These are phyloP conservation scores for Myotis brandtii DNA, from an alignment of 2,113 vertebrate species.

Conservation along the genomic window DNA sequence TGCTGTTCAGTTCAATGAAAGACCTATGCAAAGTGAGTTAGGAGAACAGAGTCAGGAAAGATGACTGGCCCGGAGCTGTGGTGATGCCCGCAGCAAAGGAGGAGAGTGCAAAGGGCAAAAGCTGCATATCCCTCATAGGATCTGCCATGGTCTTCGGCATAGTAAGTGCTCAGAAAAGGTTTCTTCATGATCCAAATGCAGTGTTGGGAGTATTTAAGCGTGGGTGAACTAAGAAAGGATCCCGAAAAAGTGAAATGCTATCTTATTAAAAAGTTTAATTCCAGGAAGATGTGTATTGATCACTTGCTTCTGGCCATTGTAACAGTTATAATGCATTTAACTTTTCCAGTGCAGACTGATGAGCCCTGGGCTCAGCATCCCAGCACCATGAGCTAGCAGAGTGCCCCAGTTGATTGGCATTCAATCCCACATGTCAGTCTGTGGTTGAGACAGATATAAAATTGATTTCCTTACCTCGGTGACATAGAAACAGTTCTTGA, in stretches of 20 bases:
- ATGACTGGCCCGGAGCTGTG: rapidly evolving
- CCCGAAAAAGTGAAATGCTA: background rate
- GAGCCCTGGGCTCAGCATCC: background rate
- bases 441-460: constrained; percentile 29
- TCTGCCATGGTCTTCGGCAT: background rate
- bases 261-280: background rate
- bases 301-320: background rate
- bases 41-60: background rate
- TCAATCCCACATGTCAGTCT: background rate
- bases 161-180: background rate
- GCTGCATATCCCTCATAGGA: too few relatives aligned
- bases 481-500: background rate
- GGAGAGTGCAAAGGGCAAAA: background rate
- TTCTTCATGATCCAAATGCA: background rate
- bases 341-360: background rate
- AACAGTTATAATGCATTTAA: background rate
- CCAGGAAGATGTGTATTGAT: background rate
- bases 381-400: background rate
- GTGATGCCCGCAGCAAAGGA: background rate
- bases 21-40: background rate
- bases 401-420: background rate
- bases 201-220: background rate
- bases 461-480: constrained; percentile 7
- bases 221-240: background rate
- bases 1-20: background rate